These are phyloP conservation scores for Peromyscus aztecus DNA, from an alignment of 2,797 vertebrate species.

Conservation along the genomic window DNA sequence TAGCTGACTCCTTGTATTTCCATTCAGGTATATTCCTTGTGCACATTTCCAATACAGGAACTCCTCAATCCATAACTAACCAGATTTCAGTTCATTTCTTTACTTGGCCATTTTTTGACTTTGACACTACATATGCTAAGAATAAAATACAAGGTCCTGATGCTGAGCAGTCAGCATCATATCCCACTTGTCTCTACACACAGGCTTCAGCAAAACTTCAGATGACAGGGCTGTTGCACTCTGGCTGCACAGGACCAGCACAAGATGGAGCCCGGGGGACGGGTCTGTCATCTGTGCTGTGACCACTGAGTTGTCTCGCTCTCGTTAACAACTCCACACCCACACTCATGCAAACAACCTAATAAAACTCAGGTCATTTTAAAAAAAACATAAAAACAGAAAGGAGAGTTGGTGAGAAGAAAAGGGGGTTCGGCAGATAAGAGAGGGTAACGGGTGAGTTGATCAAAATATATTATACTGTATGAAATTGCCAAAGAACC, in stretches of 20 bases:
- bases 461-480: not conserved
- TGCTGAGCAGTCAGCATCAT: not conserved
- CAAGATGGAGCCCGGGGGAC: not conserved
- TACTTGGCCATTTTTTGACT: not conserved
- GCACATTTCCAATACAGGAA: conserved; percentile 12
- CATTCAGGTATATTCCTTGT: conserved; percentile 10
- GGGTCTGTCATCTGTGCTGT: not conserved
- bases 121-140: not conserved
- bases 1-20: not conserved
- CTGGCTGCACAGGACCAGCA: not conserved
- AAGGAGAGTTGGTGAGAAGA: not conserved
- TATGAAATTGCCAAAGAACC: not conserved
- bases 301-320: not conserved
- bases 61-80: not conserved
- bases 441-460: too few species aligned
- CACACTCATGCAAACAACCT: not conserved
- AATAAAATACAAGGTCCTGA: not conserved
- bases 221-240: not conserved
- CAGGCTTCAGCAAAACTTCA: not conserved
- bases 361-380: not conserved
- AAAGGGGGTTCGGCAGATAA: not conserved
- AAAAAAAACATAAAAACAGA: not conserved
- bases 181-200: not conserved
- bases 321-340: not conserved
- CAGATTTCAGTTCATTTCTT: not conserved